Percentiles rank a stretch among this genome's conserved stretches.
These are phyloP conservation scores for Myripristis jacobus DNA, from an alignment of 2,797 vertebrate genomes.

Conservation along the genomic window DNA sequence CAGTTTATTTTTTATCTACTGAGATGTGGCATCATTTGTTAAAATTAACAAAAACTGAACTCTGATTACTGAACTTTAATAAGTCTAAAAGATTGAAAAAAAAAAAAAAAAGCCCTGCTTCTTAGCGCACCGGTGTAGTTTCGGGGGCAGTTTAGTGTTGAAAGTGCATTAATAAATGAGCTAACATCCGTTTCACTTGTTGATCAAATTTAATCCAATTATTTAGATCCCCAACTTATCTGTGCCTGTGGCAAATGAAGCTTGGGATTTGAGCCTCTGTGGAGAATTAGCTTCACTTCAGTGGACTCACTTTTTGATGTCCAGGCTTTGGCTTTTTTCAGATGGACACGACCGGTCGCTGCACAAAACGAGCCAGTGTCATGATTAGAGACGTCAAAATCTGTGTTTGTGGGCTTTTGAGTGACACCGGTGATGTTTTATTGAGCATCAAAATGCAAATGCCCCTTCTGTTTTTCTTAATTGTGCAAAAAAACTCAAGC, in stretches of 20 bases:
- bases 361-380: neutral
- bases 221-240: constrained; percentile 81
- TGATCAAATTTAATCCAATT: constrained; percentile 88
- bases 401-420: neutral
- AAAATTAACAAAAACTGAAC: neutral
- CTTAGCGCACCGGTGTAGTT: neutral
- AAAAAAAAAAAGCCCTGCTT: neutral
- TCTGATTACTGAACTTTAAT: neutral
- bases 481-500: neutral
- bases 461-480: neutral
- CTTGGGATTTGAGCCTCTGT: constrained; percentile 71
- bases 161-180: constrained; percentile 65
- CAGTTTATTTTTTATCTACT: neutral
- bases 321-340: constrained; percentile 8
- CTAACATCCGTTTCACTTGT: constrained; percentile 74
- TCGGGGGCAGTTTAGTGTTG: constrained; percentile 32
- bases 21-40: neutral
- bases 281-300: constrained; percentile 75
- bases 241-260: constrained; percentile 79
- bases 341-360: neutral
- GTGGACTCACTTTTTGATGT: constrained; percentile 57
- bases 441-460: constrained; percentile 22
- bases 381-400: constrained; percentile 19
- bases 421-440: constrained; percentile 15
- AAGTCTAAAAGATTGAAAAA: neutral